Evolutionary conservation across 1,140 invertebrate species (phyloP).

Genomic region (Forficula auricularia): DNA sequence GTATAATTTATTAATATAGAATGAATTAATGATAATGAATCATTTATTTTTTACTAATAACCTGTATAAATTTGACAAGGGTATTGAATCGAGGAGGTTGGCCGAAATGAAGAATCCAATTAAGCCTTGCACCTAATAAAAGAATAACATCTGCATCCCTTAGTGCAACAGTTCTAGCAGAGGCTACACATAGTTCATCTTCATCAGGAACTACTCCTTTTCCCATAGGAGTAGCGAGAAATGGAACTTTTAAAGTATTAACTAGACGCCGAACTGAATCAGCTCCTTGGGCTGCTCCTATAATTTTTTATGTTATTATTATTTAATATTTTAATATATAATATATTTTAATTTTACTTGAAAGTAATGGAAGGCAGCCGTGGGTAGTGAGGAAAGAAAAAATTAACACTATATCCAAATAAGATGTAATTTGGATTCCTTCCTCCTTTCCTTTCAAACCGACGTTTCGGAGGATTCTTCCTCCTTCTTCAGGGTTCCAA

Average conservation of each 20-base stretch:
- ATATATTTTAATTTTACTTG: too few relatives aligned
- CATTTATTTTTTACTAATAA: constrained; percentile 21
- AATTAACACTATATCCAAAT: too few relatives aligned
- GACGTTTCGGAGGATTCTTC: too few relatives aligned
- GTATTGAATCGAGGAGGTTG: constrained; percentile 62
- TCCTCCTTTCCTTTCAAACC: too few relatives aligned
- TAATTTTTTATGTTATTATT: too few relatives aligned
- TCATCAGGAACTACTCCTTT: constrained; percentile 83
- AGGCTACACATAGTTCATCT: constrained; percentile 55
- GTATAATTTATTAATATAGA: too few relatives aligned
- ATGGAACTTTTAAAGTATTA: constrained; percentile 54
- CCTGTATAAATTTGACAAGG: constrained; percentile 80
- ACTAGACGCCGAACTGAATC: constrained; percentile 48
- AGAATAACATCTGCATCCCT: constrained; percentile 76
- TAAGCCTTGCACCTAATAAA: constrained; percentile 75
- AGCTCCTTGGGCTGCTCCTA: constrained; percentile 64
- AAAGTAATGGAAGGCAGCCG: too few relatives aligned
- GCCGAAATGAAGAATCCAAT: constrained; percentile 97
- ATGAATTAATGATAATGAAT: too few relatives aligned
- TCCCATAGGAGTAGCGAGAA: constrained; percentile 89
- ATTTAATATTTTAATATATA: too few relatives aligned
- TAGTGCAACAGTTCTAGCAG: constrained; percentile 71
- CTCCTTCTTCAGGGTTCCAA: too few relatives aligned
- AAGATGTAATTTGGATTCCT: too few relatives aligned
- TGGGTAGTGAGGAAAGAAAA: too few relatives aligned